Evolutionary conservation across 2,113 vertebrate genomes (phyloP).

Genomic region (Sceloporus undulatus): DNA sequence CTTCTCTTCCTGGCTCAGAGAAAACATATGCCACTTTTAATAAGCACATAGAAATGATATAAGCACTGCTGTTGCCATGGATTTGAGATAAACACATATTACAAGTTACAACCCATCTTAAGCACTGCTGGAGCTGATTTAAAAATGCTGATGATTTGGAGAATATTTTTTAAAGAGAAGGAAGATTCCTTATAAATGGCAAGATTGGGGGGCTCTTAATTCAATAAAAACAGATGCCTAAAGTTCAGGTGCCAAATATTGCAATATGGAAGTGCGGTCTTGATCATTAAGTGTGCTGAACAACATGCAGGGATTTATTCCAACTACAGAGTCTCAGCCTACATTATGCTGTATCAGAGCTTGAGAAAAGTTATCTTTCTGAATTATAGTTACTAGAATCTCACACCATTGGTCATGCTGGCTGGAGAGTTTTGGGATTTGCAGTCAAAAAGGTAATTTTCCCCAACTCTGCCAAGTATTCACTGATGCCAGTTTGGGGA

Average conservation of each 20-base stretch:
- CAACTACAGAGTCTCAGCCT: background rate
- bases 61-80: slow-evolving; percentile 25
- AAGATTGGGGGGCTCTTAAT: background rate
- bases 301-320: background rate
- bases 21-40: slow-evolving; percentile 38
- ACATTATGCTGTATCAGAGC: no score
- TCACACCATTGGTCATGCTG: no score
- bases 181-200: background rate
- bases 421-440: no score
- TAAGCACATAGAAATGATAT: slow-evolving; percentile 22
- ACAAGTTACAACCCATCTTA: background rate
- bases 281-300: background rate
- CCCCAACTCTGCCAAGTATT: background rate
- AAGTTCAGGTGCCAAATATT: slow-evolving; percentile 16
- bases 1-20: slow-evolving; percentile 25
- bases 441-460: no score
- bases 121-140: slow-evolving; percentile 26
- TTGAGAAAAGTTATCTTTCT: no score
- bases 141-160: slow-evolving; percentile 13
- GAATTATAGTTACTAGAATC: no score
- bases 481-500: background rate
- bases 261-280: background rate
- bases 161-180: background rate
- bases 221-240: slow-evolving; percentile 8
- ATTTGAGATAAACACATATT: slow-evolving; percentile 37